phyloP scores from a whole-genome alignment of 2,888 invertebrate genomes.

The Gandaritis pyraliata region DNA sequence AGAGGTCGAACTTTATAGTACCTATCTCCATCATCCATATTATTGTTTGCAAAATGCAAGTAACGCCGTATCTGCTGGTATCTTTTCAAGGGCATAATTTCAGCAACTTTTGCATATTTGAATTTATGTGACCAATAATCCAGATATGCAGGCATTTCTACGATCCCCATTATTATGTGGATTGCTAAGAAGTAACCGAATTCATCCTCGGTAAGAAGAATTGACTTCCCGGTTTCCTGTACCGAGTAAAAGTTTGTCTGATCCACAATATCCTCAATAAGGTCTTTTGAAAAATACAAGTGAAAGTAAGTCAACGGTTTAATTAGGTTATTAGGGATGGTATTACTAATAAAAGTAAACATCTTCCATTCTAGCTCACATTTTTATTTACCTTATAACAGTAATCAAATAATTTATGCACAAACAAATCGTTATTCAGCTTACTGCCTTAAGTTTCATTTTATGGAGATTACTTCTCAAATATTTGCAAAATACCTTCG shows the following conservation, averaged over 20 bases:
- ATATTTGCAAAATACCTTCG: no score
- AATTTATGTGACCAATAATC: conserved; percentile 20
- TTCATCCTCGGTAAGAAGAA: conserved; percentile 8
- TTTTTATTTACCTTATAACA: no score
- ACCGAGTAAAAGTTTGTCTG: conserved; percentile 23
- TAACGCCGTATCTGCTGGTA: conserved; percentile 22
- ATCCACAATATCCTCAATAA: conserved; percentile 18
- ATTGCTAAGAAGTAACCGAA: conserved; percentile 17
- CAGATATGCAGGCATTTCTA: conserved; percentile 18
- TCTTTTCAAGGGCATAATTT: conserved; percentile 22
- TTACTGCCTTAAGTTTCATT: no score
- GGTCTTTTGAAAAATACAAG: conserved; percentile 9
- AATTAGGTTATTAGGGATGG: no score
- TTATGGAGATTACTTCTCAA: no score
- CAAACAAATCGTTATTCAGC: no score
- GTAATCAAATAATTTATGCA: no score
- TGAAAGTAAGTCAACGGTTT: conserved; percentile 14
- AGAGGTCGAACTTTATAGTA: conserved; percentile 18
- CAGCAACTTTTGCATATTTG: conserved; percentile 12
- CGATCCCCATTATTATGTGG: conserved; percentile 23
- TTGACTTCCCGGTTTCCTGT: conserved; percentile 20
- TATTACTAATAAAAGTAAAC: no score
- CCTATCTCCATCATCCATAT: conserved; percentile 17
- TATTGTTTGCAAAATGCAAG: no score
- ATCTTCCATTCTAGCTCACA: no score